Evolutionary conservation across 1,140 invertebrate species (phyloP).

Genomic region (Conopomorpha cramerella): DNA sequence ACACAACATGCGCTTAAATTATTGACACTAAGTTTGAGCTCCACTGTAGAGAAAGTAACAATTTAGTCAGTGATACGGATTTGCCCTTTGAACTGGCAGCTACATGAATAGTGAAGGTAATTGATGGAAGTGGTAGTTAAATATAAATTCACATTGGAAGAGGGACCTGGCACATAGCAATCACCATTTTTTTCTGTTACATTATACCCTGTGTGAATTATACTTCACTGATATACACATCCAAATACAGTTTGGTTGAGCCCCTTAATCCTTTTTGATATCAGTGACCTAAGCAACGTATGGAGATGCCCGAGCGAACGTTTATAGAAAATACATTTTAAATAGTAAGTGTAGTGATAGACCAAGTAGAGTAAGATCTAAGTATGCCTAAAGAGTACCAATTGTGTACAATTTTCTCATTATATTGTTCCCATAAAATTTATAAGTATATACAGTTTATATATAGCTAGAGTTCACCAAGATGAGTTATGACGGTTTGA

Average conservation of each 20-base stretch:
- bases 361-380: too few species aligned
- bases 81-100: slow-evolving; percentile 47
- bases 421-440: slow-evolving; percentile 56
- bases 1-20: too few species aligned
- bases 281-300: slow-evolving; percentile 39
- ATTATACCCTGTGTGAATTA: slow-evolving; percentile 53
- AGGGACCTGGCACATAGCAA: slow-evolving; percentile 49
- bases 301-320: too few species aligned
- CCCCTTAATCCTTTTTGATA: slow-evolving; percentile 47
- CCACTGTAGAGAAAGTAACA: too few species aligned
- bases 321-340: too few species aligned
- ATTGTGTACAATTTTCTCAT: slow-evolving; percentile 46
- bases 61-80: too few species aligned
- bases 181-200: slow-evolving; percentile 31
- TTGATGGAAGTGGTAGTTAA: too few species aligned
- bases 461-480: slow-evolving; percentile 44
- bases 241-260: slow-evolving; percentile 40
- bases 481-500: slow-evolving; percentile 11
- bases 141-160: too few species aligned
- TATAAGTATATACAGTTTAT: slow-evolving; percentile 45
- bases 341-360: too few species aligned
- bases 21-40: too few species aligned
- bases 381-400: slow-evolving; percentile 28
- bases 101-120: too few species aligned
- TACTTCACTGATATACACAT: slow-evolving; percentile 38